Conservation (phyloP, 2,797 vertebrate genomes). For the Sebastes oblongus region DNA sequence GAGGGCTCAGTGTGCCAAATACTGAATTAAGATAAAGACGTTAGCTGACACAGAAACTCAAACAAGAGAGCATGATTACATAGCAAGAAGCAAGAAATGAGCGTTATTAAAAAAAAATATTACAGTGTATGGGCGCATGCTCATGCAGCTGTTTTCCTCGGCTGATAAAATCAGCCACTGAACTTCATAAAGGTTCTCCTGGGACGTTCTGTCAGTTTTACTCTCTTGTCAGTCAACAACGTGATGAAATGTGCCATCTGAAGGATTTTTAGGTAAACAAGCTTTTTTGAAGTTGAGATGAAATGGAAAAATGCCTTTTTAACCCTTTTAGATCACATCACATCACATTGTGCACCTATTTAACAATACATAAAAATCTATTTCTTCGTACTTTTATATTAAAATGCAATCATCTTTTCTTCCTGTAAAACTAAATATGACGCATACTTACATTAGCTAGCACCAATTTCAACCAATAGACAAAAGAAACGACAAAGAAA, state of each 20-base stretch:
- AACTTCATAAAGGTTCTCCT: slow-evolving; percentile 9
- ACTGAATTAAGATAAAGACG: slow-evolving; percentile 62
- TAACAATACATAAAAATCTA: background rate
- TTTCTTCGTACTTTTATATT: background rate
- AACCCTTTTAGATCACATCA: background rate
- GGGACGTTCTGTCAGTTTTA: slow-evolving; percentile 15
- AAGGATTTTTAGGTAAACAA: background rate
- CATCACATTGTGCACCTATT: background rate
- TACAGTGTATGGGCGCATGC: background rate
- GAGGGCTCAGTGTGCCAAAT: slow-evolving; percentile 36
- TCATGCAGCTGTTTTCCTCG: slow-evolving; percentile 11
- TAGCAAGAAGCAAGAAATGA: slow-evolving; percentile 20
- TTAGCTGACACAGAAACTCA: slow-evolving; percentile 42
- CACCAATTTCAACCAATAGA: background rate
- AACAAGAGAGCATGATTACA: slow-evolving; percentile 44
- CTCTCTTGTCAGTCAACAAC: background rate
- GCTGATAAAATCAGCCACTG: slow-evolving; percentile 15
- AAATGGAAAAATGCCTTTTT: background rate
- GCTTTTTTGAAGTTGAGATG: background rate
- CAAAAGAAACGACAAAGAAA: background rate
- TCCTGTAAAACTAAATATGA: background rate
- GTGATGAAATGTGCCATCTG: background rate
- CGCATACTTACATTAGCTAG: background rate
- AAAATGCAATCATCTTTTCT: background rate
- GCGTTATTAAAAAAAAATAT: slow-evolving; percentile 13